Conservation (phyloP, 2,797 vertebrate genomes). For the Sebastes hubbsi region DNA sequence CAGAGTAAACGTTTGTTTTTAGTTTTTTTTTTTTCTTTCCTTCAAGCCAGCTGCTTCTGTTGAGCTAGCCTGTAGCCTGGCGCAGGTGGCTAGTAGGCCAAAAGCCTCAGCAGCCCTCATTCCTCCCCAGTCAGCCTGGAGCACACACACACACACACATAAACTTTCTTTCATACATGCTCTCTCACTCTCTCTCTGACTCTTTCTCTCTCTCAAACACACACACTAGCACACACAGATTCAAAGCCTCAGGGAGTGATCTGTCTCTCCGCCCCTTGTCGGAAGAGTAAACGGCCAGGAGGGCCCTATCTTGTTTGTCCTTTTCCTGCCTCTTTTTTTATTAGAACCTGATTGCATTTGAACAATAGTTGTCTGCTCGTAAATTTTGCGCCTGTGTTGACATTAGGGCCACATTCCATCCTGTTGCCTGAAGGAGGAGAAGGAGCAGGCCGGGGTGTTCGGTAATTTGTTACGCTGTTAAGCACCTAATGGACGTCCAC, state of each 20-base stretch:
- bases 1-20: conserved; percentile 52
- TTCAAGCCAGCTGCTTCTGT: conserved; percentile 39
- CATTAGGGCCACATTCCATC: conserved; percentile 77
- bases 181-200: conserved; percentile 4
- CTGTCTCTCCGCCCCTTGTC: conserved; percentile 64
- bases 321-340: conserved; percentile 73
- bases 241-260: conserved; percentile 61
- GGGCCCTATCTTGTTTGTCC: conserved; percentile 62
- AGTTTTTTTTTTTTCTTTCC: conserved; percentile 4
- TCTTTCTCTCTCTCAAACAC: conserved; percentile 11
- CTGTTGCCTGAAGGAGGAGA: conserved; percentile 65
- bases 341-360: conserved; percentile 79
- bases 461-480: conserved; percentile 85
- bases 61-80: conserved; percentile 34
- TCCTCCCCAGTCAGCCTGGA: conserved; percentile 33
- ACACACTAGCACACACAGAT: conserved; percentile 22
- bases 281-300: conserved; percentile 79
- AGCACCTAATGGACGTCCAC: conserved; percentile 81
- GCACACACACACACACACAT: background rate
- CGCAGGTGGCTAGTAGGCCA: conserved; percentile 58
- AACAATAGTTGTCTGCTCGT: conserved; percentile 78
- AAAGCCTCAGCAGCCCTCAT: conserved; percentile 34
- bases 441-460: conserved; percentile 70
- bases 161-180: background rate
- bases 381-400: conserved; percentile 80